Percentiles rank a stretch among this genome's conserved stretches.
phyloP scores from a whole-genome alignment of 35 echinoderm and acorn worm genomes.

The Lytechinus pictus region DNA sequence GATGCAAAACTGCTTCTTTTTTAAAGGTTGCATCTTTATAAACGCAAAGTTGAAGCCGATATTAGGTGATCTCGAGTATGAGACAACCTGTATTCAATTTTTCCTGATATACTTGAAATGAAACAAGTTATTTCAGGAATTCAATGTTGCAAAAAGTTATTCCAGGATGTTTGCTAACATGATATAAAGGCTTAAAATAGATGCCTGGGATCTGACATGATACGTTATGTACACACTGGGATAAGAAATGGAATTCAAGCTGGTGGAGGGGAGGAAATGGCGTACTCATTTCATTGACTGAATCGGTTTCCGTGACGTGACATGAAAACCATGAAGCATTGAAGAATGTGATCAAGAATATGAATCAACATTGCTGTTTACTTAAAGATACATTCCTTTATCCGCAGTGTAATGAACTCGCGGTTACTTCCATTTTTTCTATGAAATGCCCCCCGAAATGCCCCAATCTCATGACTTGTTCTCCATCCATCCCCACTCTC shows the following conservation, averaged over 20 bases:
- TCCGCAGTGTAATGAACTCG: not conserved
- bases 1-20: no score
- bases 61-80: no score
- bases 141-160: not conserved
- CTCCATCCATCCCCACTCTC: not conserved
- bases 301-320: not conserved
- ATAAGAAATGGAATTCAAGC: not conserved
- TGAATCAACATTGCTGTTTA: slow-evolving; percentile 8
- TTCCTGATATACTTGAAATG: not conserved
- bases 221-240: not conserved
- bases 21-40: no score
- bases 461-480: not conserved
- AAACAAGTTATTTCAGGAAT: not conserved
- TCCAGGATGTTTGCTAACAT: not conserved
- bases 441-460: no score
- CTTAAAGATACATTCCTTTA: not conserved
- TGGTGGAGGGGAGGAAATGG: not conserved
- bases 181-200: not conserved
- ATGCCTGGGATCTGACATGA: not conserved
- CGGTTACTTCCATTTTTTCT: not conserved
- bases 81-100: not conserved
- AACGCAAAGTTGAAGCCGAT: no score
- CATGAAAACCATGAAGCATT: not conserved
- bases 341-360: not conserved
- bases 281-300: not conserved